Percentiles rank a stretch among this genome's conserved stretches.
Evolutionary conservation across 2,888 invertebrate species (phyloP).

Genomic region (Athripsodes cinereus): DNA sequence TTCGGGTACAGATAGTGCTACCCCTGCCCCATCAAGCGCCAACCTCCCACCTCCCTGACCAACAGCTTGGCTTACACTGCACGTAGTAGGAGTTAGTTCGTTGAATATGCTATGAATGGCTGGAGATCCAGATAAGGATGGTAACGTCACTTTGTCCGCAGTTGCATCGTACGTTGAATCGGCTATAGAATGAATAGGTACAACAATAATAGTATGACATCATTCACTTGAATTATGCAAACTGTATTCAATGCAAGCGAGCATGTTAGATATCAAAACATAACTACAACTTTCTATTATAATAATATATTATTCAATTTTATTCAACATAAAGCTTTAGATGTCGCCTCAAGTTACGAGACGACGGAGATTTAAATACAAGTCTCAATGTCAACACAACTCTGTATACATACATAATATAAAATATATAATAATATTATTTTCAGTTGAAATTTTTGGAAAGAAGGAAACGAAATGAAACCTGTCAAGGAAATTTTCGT

Average conservation of each 20-base stretch:
- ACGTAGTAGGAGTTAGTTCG: constrained; percentile 35
- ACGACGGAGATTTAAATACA: too few relatives aligned
- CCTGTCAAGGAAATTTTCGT: too few relatives aligned
- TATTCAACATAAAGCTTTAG: too few relatives aligned
- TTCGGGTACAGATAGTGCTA: constrained; percentile 83
- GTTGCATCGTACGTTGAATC: constrained; percentile 78
- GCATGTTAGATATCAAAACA: background rate
- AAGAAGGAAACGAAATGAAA: too few relatives aligned
- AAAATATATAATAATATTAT: too few relatives aligned
- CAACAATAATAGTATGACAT: constrained; percentile 30
- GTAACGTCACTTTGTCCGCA: constrained; percentile 65
- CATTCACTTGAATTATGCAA: too few relatives aligned
- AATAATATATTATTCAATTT: background rate
- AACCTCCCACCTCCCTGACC: constrained; percentile 57
- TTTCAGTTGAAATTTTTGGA: too few relatives aligned
- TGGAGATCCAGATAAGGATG: constrained; percentile 35
- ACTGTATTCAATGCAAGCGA: too few relatives aligned
- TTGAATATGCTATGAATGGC: constrained; percentile 11
- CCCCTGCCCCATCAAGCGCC: constrained; percentile 69
- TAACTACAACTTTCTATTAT: background rate
- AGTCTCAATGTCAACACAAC: too few relatives aligned
- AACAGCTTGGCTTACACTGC: constrained; percentile 51
- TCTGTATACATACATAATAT: too few relatives aligned
- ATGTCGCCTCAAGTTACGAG: too few relatives aligned
- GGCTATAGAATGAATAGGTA: constrained; percentile 48